These are phyloP conservation scores for Macroglossus sobrinus DNA, from an alignment of 2,113 vertebrate species.

Conservation along the genomic window DNA sequence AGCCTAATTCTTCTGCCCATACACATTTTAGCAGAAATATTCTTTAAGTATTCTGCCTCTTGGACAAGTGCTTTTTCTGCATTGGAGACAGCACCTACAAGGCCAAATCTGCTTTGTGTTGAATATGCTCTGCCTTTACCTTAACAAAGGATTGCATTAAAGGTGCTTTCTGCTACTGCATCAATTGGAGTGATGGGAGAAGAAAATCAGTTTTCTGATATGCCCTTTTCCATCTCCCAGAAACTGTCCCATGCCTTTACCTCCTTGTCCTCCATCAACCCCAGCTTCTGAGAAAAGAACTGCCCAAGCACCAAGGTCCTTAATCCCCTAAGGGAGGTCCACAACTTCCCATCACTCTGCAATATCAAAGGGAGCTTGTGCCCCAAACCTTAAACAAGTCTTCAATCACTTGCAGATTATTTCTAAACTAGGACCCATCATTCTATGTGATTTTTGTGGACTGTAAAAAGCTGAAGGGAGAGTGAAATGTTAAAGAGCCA, in stretches of 20 bases:
- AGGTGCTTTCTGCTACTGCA: background rate
- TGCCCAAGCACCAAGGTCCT: background rate
- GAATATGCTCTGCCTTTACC: background rate
- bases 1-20: background rate
- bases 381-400: background rate
- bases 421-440: background rate
- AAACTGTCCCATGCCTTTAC: background rate
- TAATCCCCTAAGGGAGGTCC: background rate
- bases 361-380: background rate
- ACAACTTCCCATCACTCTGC: background rate
- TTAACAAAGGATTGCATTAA: background rate
- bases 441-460: background rate
- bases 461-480: background rate
- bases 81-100: background rate
- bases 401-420: background rate
- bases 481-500: background rate
- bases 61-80: background rate
- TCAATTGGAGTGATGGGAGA: background rate
- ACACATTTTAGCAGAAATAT: background rate
- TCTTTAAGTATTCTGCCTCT: background rate
- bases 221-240: background rate
- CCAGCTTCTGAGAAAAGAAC: background rate
- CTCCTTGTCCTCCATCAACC: background rate
- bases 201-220: background rate
- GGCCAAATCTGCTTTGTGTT: background rate